Evolutionary conservation across 2,888 invertebrate species (phyloP), one percentile per base, ranked within the genome.

Genomic region (Drosophila paramelanica): DNA sequence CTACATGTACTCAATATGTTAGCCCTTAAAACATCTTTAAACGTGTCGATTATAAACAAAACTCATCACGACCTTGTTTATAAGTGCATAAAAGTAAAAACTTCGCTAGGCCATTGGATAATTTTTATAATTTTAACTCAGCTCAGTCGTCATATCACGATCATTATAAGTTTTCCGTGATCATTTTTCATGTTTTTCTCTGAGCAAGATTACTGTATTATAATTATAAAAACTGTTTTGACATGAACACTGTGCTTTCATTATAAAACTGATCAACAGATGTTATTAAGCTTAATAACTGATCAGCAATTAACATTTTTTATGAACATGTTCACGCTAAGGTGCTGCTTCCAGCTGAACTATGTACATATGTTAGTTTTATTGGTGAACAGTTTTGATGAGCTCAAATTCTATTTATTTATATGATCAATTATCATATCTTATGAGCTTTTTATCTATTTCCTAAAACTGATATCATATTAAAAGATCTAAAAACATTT

Each of bases 1-100:
- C 50, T 62, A 72, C 25, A 47, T 49, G 4, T 47, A 31, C 33
- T 41, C n/a, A 8, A 57, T 14, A 17, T 17, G 23, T 11, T 33
- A 33, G 33, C 33, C 8, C 8, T 31, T 31, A 31, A 10, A 3
- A 3, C 0, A 31, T 3, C 31, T 31, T 5, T 10, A 31, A 31
- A 10, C 10, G 2, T 31, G 31, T 31, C 27, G 27, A 27, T 27
- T 7, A 7, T 27, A 27, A 27, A 6, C 6, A 27, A 27, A 27
- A 7, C 27, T 27, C 7, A 6, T 27, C 31, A 31, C 10, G 10
- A 31, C 3, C 31, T 31, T 31, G 8, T 31, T 8, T 8, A 8
- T 10, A 8, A 31, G 2, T 31, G 8, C 8, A 8, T 5, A 13
- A 13, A 27, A 17, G 6, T 11, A 7, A 6, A 13, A 43, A 13